Conservation (phyloP, 2,888 invertebrate species). For the Augochlorella aurata region DNA sequence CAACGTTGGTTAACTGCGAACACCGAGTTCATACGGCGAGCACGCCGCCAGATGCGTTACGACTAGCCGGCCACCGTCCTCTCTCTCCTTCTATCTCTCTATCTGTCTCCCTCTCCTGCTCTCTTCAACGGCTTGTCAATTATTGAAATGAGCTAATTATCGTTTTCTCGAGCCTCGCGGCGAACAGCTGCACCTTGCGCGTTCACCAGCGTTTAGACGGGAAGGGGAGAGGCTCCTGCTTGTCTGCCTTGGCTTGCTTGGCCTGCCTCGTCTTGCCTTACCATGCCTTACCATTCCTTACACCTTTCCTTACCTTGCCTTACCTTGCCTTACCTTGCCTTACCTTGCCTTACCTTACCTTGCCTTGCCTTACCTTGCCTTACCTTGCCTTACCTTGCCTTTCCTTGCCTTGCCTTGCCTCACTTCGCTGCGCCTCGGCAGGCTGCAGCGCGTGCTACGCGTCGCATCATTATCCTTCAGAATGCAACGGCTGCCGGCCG, state of each 20-base stretch:
- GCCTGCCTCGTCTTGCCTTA: no score
- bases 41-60: constrained; percentile 77
- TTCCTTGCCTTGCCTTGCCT: no score
- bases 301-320: no score
- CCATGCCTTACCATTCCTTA: no score
- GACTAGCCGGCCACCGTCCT: constrained; percentile 46
- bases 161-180: constrained; percentile 72
- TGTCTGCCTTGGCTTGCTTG: constrained; percentile 10
- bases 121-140: constrained; percentile 75
- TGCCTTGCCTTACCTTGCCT: no score
- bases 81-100: neutral
- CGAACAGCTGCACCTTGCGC: constrained; percentile 74
- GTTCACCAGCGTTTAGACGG: constrained; percentile 34
- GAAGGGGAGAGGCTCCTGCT: constrained; percentile 21
- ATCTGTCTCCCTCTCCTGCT: neutral
- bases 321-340: no score
- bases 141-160: constrained; percentile 82
- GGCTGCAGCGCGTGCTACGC: constrained; percentile 71
- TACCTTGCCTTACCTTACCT: no score
- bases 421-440: no score
- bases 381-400: no score
- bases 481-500: constrained; percentile 46
- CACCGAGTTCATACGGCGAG: constrained; percentile 29
- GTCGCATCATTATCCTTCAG: constrained; percentile 73
- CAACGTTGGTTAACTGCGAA: constrained; percentile 22